Evolutionary conservation across 2,888 invertebrate species (phyloP).

Genomic region (Lepidocyrtoides sp.): DNA sequence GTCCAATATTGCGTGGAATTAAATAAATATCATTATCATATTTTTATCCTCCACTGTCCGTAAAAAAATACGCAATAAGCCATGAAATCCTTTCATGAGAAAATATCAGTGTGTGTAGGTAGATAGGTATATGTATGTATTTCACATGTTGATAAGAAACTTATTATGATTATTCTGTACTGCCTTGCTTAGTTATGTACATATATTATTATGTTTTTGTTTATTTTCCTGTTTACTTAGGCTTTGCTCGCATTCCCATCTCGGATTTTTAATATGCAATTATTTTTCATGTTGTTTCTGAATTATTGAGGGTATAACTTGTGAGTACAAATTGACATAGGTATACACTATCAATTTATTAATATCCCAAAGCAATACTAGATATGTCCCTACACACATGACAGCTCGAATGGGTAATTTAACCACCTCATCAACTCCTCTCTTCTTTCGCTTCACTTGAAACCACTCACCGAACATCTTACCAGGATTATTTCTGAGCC

Average conservation of each 20-base stretch:
- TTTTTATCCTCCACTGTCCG: not conserved
- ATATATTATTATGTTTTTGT: too few relatives aligned
- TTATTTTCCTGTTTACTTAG: too few relatives aligned
- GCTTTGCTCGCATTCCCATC: too few relatives aligned
- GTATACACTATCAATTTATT: too few relatives aligned
- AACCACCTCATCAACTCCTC: conserved; percentile 76
- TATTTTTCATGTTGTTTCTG: not conserved
- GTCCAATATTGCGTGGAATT: not conserved
- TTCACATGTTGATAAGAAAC: too few relatives aligned
- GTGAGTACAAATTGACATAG: not conserved
- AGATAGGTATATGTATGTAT: too few relatives aligned
- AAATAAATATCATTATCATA: conserved; percentile 49
- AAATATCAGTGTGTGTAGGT: not conserved
- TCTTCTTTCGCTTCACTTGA: conserved; percentile 68
- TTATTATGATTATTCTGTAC: too few relatives aligned
- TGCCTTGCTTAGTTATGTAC: too few relatives aligned
- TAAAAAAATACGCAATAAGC: not conserved
- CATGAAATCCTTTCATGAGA: not conserved
- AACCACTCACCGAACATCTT: conserved; percentile 43
- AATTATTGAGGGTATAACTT: too few relatives aligned
- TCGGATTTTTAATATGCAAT: not conserved
- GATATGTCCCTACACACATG: not conserved
- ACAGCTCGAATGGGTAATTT: conserved; percentile 43
- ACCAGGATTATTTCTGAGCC: conserved; percentile 53
- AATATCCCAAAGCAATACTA: conserved; percentile 9